Evolutionary conservation across 2,888 invertebrate species (phyloP).

Genomic region (Lasioglossum pauxillum): DNA sequence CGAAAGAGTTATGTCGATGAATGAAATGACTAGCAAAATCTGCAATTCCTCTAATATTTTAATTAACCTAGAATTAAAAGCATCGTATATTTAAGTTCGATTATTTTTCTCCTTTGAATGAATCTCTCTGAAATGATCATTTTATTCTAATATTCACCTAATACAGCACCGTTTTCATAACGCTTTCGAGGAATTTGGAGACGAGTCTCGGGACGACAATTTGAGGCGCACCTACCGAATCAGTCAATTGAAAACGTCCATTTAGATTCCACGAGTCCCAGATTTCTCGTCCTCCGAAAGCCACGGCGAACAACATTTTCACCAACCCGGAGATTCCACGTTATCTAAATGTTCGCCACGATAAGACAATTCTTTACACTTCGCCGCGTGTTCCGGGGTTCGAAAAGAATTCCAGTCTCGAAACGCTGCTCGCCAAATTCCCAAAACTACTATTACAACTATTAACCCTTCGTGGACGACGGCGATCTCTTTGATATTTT

Average conservation of each 20-base stretch:
- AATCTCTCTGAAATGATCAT: too few species aligned
- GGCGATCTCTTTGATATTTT: too few species aligned
- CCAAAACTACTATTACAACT: too few species aligned
- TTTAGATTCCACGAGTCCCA: constrained; percentile 12
- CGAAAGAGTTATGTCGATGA: too few species aligned
- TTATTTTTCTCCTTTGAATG: not conserved
- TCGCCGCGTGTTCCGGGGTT: not conserved
- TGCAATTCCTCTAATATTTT: not conserved
- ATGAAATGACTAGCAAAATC: not conserved
- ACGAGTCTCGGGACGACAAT: not conserved
- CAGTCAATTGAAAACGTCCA: constrained; percentile 2
- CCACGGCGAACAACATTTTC: not conserved
- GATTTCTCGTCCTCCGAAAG: not conserved
- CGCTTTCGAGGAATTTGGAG: not conserved
- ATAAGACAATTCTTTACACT: constrained; percentile 23
- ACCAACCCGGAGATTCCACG: not conserved
- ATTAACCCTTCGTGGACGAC: too few species aligned
- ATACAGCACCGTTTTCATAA: not conserved
- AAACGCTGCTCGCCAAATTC: not conserved
- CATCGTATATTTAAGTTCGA: not conserved
- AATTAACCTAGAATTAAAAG: not conserved
- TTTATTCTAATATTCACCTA: too few species aligned
- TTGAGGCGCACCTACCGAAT: not conserved
- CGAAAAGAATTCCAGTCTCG: constrained; percentile 12
- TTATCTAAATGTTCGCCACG: constrained; percentile 1